These are phyloP conservation scores for Dinoponera quadriceps DNA, from an alignment of 1,140 invertebrate genomes.

Conservation along the genomic window DNA sequence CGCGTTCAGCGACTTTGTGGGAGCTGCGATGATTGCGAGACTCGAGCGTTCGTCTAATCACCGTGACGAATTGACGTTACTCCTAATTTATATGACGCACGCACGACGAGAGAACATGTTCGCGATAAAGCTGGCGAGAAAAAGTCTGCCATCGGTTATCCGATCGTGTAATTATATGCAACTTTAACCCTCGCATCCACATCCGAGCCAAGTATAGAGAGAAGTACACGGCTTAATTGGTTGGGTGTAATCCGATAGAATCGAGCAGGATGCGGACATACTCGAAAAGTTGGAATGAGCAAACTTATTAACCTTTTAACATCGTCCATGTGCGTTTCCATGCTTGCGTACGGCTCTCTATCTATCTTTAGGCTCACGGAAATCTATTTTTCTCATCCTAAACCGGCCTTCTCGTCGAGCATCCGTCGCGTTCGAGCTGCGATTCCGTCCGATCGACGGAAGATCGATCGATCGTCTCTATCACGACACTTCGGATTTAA, in stretches of 20 bases:
- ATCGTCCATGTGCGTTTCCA: too few relatives aligned
- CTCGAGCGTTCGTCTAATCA: slow-evolving; percentile 14
- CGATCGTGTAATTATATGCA: slow-evolving; percentile 16
- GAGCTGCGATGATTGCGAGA: slow-evolving; percentile 8
- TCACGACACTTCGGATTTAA: background rate
- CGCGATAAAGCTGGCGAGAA: slow-evolving; percentile 6
- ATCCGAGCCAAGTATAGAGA: slow-evolving; percentile 9
- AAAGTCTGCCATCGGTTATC: background rate
- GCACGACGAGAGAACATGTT: slow-evolving; percentile 21
- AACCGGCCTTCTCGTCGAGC: too few relatives aligned
- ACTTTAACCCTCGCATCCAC: background rate
- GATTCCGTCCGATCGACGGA: too few relatives aligned
- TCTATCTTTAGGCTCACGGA: too few relatives aligned
- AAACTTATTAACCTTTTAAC: too few relatives aligned
- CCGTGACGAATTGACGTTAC: slow-evolving; percentile 49
- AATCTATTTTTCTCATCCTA: too few relatives aligned
- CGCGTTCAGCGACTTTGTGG: slow-evolving; percentile 20
- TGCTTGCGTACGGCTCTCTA: too few relatives aligned
- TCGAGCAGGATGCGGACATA: background rate
- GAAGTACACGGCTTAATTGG: background rate
- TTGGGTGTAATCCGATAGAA: background rate
- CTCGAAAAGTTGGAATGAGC: background rate
- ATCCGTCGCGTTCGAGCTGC: too few relatives aligned
- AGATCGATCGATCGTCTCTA: background rate
- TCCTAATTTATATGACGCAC: slow-evolving; percentile 42